Conservation (phyloP, 2,113 vertebrate species). For the Aythya baeri region DNA sequence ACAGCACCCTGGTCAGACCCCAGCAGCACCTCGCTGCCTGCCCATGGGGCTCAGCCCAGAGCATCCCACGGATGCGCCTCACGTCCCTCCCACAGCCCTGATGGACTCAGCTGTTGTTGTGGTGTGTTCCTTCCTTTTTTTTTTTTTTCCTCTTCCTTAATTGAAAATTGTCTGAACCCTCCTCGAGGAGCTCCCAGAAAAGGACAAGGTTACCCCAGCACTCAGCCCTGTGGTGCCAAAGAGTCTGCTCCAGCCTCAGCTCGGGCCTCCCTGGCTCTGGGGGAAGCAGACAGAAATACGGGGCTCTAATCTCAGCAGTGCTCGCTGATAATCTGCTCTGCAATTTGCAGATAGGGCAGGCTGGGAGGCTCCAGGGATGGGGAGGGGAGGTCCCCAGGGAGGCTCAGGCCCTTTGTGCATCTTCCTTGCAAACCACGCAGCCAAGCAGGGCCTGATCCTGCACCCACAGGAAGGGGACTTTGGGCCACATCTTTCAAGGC, state of each 20-base stretch:
- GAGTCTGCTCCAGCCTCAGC: constrained; percentile 45
- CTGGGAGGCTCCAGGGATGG: neutral
- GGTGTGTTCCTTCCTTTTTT: neutral
- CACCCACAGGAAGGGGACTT: neutral
- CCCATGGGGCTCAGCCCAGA: rapidly evolving
- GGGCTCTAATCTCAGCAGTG: constrained; percentile 47
- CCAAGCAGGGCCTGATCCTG: neutral
- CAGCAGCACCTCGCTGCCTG: rapidly evolving
- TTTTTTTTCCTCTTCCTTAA: neutral
- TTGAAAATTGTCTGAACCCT: neutral
- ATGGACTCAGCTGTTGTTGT: neutral
- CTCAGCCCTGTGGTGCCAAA: constrained; percentile 46
- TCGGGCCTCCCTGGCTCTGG: neutral
- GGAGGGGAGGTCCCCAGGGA: neutral
- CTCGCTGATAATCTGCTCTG: constrained; percentile 21
- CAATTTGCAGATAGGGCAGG: constrained; percentile 16
- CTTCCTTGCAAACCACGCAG: neutral
- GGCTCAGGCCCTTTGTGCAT: rapidly evolving
- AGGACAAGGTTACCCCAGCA: constrained; percentile 7
- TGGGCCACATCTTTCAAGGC: neutral
- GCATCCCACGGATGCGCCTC: neutral
- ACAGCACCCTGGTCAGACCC: neutral
- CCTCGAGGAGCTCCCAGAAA: neutral
- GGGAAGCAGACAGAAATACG: constrained; percentile 30
- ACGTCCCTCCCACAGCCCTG: neutral